A percentile compares a stretch with the other conserved stretches of the same genome.
Evolutionary conservation across 2,888 invertebrate genomes (phyloP).

Genomic region (Yponomeuta cagnagella): DNA sequence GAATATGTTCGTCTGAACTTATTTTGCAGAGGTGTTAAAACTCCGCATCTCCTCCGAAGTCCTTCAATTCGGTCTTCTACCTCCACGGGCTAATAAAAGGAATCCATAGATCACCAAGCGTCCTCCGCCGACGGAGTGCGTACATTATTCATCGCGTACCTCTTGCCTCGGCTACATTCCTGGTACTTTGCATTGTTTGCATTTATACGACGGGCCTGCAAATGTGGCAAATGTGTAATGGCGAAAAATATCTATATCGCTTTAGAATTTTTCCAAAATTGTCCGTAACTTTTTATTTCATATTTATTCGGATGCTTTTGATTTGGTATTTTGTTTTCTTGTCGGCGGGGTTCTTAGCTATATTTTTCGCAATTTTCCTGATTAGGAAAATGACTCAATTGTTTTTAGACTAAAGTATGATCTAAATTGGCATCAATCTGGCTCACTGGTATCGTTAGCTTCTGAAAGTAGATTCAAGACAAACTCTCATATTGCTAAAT

Average conservation of each 20-base stretch:
- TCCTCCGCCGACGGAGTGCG: constrained; percentile 21
- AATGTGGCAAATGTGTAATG: not conserved
- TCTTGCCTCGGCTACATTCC: constrained; percentile 41
- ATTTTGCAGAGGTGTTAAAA: not conserved
- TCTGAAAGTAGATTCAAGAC: too few species aligned
- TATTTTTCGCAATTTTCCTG: too few species aligned
- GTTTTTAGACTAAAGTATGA: too few species aligned
- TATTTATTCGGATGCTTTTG: too few species aligned
- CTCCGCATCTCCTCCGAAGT: not conserved
- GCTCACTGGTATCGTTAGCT: too few species aligned
- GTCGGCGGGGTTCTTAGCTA: too few species aligned
- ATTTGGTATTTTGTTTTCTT: too few species aligned
- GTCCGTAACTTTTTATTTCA: too few species aligned
- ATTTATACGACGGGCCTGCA: constrained; percentile 25
- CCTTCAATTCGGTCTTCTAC: not conserved
- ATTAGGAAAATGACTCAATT: too few species aligned
- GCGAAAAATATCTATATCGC: not conserved
- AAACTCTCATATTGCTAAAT: too few species aligned
- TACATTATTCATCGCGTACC: constrained; percentile 60
- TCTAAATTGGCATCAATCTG: too few species aligned
- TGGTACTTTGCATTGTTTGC: constrained; percentile 37
- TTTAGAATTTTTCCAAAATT: not conserved
- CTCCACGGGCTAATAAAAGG: not conserved
- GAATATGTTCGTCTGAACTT: not conserved
- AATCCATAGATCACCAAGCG: constrained; percentile 6